Base-by-base conservation (phyloP, 2,888 invertebrate species). In the Cerastis leucographa region DNA sequence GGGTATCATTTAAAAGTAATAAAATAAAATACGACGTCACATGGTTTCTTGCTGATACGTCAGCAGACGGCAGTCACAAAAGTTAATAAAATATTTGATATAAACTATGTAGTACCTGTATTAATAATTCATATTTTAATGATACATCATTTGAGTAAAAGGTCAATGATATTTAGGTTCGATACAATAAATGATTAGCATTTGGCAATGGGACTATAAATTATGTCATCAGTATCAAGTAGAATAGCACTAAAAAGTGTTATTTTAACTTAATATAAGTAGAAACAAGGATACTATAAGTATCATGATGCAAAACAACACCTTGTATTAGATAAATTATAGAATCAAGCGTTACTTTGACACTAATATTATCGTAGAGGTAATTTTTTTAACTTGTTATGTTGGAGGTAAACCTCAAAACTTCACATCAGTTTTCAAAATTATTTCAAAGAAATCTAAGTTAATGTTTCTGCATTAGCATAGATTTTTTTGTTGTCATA, bases 101-200 rank as follows among this genome's bases (percentile, higher is more conserved):
- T 14, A 56, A 56, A 69, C 14, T 42, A 17, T 42, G 11, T 0
- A 44, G 1, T 25, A 35, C 5, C 5, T 40, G 12, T n/a, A 19
- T 49, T 42, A 59, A 22, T 8, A 35, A 22, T 22, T 42, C 17
- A 61, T 25, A 25, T 49, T 61, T 22, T 8, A 61, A 74, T 49
- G 72, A 29, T 8, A 19, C 14, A 17, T 25, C 35, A 29, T 62
- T 74, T 44, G 17, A 54, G 2, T 54, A 51, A 4, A 72, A 73
- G 54, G 35, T 74, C 54, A 64, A 64, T 73, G 73, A 54, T 51
- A 62, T 73, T 29, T 40, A 2, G 11, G n/a, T 19, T 25, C 8
- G 44, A 73, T 42, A 46, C 17, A 46, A 6, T 14, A n/a, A 72
- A 51, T 72, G 49, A 14, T 73, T 54, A 64, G 44, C 74, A 54